phyloP scores from a whole-genome alignment of 2,113 vertebrate species.

The Chloroceryle aenea region DNA sequence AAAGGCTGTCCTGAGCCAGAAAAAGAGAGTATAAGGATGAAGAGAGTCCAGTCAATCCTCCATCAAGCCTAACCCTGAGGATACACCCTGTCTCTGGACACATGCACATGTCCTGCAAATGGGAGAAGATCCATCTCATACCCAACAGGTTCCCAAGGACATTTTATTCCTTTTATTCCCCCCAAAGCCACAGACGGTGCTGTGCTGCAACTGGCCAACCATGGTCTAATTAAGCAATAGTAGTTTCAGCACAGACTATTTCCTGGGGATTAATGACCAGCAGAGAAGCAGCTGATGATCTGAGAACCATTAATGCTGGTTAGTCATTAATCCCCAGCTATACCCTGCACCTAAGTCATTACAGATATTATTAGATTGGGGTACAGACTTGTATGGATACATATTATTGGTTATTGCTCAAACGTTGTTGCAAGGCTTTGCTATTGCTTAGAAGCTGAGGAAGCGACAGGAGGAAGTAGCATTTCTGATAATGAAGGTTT shows the following conservation, averaged over 20 bases:
- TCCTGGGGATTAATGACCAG: conserved; percentile 64
- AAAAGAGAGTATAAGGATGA: not conserved
- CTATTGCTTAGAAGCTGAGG: not conserved
- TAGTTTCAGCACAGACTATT: conserved; percentile 3
- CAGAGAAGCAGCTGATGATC: conserved; percentile 46
- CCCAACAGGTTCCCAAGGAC: not conserved
- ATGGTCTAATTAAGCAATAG: conserved; percentile 35
- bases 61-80: not conserved
- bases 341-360: not conserved
- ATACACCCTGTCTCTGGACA: not conserved
- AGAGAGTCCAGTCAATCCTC: not conserved
- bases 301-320: conserved; percentile 49
- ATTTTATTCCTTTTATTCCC: not conserved
- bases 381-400: not conserved
- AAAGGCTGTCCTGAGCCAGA: not conserved
- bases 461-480: not conserved
- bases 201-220: conserved; percentile 19
- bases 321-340: conserved; percentile 45
- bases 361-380: not conserved
- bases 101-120: accelerated
- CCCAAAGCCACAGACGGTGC: not conserved
- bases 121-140: not conserved
- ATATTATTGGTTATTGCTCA: not conserved
- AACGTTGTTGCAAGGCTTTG: not conserved
- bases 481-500: conserved; percentile 10